phyloP scores from a whole-genome alignment of 1,140 invertebrate species.

The Drosophila micromelanica region DNA sequence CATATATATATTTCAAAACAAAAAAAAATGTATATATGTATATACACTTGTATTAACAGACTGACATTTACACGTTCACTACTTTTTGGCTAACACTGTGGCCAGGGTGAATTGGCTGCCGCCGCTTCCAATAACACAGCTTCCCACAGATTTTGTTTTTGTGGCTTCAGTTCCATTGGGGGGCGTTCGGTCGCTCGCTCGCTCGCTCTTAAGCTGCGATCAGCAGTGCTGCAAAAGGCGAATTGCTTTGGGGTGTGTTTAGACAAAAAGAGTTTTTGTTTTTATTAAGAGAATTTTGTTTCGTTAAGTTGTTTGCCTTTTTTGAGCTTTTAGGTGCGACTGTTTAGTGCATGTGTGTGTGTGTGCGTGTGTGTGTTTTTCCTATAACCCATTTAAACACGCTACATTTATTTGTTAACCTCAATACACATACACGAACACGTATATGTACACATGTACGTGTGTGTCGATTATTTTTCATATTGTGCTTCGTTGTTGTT shows the following conservation, averaged over 20 bases:
- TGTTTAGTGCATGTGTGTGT: conserved; percentile 20
- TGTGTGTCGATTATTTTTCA: conserved; percentile 22
- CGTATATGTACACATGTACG: too few relatives aligned
- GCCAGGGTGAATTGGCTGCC: background rate
- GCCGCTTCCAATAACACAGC: conserved; percentile 1
- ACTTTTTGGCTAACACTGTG: conserved; percentile 29
- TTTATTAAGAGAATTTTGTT: background rate
- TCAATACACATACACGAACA: too few relatives aligned
- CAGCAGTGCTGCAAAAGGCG: too few relatives aligned
- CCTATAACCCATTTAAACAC: too few relatives aligned
- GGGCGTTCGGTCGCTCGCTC: background rate
- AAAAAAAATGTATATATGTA: background rate
- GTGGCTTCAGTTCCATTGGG: background rate
- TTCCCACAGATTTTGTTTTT: background rate
- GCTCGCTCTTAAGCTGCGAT: too few relatives aligned
- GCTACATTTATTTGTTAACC: too few relatives aligned
- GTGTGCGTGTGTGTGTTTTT: conserved; percentile 7
- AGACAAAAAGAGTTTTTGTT: too few relatives aligned
- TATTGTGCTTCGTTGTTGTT: conserved; percentile 12
- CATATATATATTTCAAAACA: conserved; percentile 5
- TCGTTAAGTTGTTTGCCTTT: background rate
- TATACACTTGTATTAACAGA: conserved; percentile 41
- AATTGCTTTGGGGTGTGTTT: too few relatives aligned
- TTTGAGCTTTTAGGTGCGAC: too few relatives aligned
- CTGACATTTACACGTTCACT: conserved; percentile 39